Conservation (phyloP, 2,888 invertebrate species). For the Stenichneumon culpator region DNA sequence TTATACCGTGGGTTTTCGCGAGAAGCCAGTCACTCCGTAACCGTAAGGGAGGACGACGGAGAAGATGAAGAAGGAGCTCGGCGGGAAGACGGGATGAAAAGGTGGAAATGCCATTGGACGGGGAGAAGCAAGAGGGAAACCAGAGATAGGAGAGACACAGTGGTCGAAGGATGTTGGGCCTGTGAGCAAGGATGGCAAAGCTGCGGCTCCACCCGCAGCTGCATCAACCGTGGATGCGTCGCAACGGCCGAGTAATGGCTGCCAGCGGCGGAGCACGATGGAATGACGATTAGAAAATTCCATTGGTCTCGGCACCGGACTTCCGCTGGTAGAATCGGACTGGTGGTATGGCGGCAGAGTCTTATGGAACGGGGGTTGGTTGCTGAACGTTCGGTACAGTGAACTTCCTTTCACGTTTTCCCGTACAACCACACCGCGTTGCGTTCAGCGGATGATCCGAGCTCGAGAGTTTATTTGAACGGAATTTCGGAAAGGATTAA, state of each 20-base stretch:
- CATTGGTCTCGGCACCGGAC: conserved; percentile 70
- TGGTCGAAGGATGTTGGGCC: conserved; percentile 20
- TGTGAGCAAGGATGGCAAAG: conserved; percentile 20
- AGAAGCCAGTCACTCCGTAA: conserved; percentile 2
- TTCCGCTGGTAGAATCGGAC: conserved; percentile 49
- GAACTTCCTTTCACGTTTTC: conserved; percentile 41
- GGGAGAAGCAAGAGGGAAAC: conserved; percentile 1
- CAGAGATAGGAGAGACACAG: conserved; percentile 22
- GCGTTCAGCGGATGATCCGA: conserved; percentile 18
- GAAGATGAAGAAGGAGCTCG: conserved; percentile 12
- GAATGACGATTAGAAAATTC: conserved; percentile 83
- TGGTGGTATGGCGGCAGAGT: conserved; percentile 10
- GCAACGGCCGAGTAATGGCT: conserved; percentile 57
- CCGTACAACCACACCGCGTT: not conserved
- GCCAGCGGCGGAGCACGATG: conserved; percentile 71
- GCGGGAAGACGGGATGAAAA: conserved; percentile 34
- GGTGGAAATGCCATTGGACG: conserved; percentile 11
- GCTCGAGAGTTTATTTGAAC: conserved; percentile 28
- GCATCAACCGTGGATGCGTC: conserved; percentile 33
- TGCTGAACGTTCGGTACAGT: conserved; percentile 53
- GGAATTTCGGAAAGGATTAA: conserved; percentile 22
- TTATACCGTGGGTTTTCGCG: conserved; percentile 63
- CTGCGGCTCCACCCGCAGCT: conserved; percentile 30
- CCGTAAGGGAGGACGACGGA: not conserved
- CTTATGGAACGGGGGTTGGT: conserved; percentile 15